phyloP scores from a whole-genome alignment of 1,140 invertebrate species.

The Microvelia longipes region DNA sequence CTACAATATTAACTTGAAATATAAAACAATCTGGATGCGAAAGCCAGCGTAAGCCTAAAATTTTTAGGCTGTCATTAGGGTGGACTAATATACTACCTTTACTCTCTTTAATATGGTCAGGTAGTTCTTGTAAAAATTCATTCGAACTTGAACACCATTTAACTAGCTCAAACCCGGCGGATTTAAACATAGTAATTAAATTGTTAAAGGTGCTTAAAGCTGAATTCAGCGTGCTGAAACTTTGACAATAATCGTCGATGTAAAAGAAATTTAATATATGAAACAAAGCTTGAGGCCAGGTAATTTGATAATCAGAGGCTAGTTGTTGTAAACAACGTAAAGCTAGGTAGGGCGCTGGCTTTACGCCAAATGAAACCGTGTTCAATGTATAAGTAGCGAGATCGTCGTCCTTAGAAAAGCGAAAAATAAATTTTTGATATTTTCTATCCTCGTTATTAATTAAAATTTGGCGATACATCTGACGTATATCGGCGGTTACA shows the following conservation, averaged over 20 bases:
- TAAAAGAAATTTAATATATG: not conserved
- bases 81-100: not conserved
- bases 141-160: not conserved
- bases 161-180: not conserved
- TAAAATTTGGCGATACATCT: constrained; percentile 16
- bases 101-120: not conserved
- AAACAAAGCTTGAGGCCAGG: not conserved
- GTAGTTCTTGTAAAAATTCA: not conserved
- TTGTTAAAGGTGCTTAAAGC: not conserved
- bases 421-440: not conserved
- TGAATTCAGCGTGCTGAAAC: not conserved
- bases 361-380: not conserved
- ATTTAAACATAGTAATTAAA: not conserved
- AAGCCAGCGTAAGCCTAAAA: not conserved
- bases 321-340: constrained; percentile 1
- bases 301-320: not conserved
- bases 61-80: not conserved
- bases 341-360: constrained; percentile 1
- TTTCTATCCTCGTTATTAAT: constrained; percentile 2
- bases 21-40: not conserved
- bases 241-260: not conserved
- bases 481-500: constrained; percentile 18
- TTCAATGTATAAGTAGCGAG: constrained; percentile 3
- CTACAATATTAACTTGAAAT: not conserved
- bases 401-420: not conserved